Percentiles rank a stretch among this genome's conserved stretches.
These are phyloP conservation scores for Brachyistius frenatus DNA, from an alignment of 2,113 vertebrate genomes.

Conservation along the genomic window DNA sequence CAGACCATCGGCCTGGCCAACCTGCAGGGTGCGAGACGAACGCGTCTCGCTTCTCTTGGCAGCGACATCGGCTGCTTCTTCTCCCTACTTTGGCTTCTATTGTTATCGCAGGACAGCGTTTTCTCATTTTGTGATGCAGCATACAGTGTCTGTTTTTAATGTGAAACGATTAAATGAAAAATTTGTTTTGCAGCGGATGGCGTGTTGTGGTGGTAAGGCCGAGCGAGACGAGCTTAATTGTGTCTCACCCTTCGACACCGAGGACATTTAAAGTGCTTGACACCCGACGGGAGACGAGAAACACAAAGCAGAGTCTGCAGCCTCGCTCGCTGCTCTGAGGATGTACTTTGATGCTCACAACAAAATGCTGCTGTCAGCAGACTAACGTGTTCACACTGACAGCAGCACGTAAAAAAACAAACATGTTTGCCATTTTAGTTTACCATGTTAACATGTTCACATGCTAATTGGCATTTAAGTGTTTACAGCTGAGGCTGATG, in stretches of 20 bases:
- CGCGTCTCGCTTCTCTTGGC: conserved; percentile 6
- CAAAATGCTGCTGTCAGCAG: too few species aligned
- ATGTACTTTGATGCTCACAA: too few species aligned
- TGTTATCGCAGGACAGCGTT: conserved; percentile 64
- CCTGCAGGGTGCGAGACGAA: conserved; percentile 13
- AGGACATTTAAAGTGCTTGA: not conserved
- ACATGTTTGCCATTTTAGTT: too few species aligned
- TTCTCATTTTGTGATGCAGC: conserved; percentile 78
- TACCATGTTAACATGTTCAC: too few species aligned
- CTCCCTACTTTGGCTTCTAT: conserved; percentile 64
- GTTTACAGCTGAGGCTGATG: too few species aligned
- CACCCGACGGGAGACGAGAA: not conserved
- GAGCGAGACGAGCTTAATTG: conserved; percentile 2
- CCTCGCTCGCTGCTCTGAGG: too few species aligned
- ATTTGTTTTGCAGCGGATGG: conserved; percentile 69
- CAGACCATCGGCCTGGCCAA: conserved; percentile 42
- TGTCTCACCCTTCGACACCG: not conserved
- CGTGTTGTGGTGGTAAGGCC: conserved; percentile 38
- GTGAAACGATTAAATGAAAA: conserved; percentile 81
- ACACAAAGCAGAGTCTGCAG: too few species aligned
- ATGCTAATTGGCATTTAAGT: too few species aligned
- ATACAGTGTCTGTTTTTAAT: conserved; percentile 81
- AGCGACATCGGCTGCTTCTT: conserved; percentile 47
- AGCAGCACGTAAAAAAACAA: too few species aligned
- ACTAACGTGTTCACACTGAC: too few species aligned